phyloP scores from a whole-genome alignment of 2,797 vertebrate genomes.

The Microctenopoma stevenorrisi region DNA sequence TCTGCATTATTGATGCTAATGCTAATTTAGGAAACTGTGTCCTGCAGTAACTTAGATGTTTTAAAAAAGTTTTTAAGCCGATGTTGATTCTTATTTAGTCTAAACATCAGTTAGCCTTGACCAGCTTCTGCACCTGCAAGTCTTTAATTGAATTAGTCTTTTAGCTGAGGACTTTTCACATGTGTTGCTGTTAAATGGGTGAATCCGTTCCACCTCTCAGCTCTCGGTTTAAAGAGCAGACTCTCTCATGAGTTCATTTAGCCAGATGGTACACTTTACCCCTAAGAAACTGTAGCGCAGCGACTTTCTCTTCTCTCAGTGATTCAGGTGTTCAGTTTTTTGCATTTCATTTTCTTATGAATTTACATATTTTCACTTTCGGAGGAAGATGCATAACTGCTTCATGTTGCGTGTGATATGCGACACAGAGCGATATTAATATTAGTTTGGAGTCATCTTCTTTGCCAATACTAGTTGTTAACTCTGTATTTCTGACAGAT shows the following conservation, averaged over 20 bases:
- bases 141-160: conserved; percentile 15
- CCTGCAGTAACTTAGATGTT: background rate
- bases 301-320: background rate
- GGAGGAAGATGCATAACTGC: too few species aligned
- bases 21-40: conserved; percentile 5
- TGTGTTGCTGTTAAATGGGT: background rate
- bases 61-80: background rate
- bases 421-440: background rate
- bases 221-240: conserved; percentile 3
- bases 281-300: background rate
- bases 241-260: background rate
- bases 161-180: conserved; percentile 3
- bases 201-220: conserved; percentile 8
- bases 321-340: too few species aligned
- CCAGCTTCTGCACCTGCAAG: background rate
- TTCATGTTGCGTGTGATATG: background rate
- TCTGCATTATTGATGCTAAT: conserved; percentile 28
- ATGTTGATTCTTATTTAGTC: conserved; percentile 5
- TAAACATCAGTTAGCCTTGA: background rate
- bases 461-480: background rate
- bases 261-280: background rate
- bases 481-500: too few species aligned
- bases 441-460: too few species aligned
- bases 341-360: too few species aligned
- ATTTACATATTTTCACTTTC: too few species aligned